Base-by-base conservation (phyloP, 2,113 vertebrate species). In the Rhynchopsitta pachyrhyncha region DNA sequence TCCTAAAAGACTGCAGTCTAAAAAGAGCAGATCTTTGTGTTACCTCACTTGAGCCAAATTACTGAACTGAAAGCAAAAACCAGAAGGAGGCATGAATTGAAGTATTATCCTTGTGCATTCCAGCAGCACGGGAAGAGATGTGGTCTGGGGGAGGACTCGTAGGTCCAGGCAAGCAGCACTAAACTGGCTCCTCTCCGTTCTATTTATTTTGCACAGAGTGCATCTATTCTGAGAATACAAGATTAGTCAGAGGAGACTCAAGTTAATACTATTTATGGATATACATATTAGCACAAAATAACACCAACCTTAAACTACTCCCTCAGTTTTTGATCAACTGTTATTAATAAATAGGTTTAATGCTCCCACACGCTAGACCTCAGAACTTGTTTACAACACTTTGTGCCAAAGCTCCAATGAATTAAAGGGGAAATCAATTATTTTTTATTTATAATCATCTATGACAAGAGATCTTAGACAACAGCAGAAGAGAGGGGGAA, bases 361-460 rank as follows among this genome's bases (percentile, higher is more conserved):
- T 60, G 41, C 29, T 84, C 60, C 52, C 74, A 86, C 77, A 81
- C 47, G 33, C 29, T 62, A 95, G 81, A 73, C 74, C 44, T 92
- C 76, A 83, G 88, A 83, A 74, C 46, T 88, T 96, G 92, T 92
- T 96, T 96, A 86, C 53, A 77, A 13, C 46, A 42, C 60, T 90
- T 87, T 35, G 67, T 63, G 59, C 75, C 75, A 92, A 93, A 81
- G 75, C 42, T 88, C 86, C 68, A 73, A 81, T 88, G 50, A 35
- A 63, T 88, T 94, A 90, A 81, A 83, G 39, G 60, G 64, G 27
- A 88, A 88, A 83, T 94, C 84, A 55, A 90, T 93, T 90, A 88
- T 83, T 94, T 93, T 94, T 88, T 68, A 95, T 93, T 95, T 95
- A 81, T 93, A 94, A 90, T 95, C 92, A 90, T 94, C 80, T 63